Percentiles rank a stretch among this genome's conserved stretches.
Evolutionary conservation across 1,140 invertebrate species (phyloP).

Genomic region (Battus philenor): DNA sequence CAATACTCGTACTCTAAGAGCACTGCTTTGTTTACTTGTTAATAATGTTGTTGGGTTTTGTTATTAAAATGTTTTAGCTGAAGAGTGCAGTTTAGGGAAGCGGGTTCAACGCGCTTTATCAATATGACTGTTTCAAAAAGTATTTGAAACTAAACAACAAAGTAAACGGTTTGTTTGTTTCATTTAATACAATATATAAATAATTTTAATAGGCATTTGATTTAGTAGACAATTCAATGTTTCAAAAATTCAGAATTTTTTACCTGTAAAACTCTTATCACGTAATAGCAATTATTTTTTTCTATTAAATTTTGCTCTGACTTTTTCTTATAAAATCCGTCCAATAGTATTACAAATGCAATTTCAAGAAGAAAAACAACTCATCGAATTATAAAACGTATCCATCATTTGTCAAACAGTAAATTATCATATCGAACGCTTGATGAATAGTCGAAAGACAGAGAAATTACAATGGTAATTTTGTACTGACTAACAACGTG

Average conservation of each 20-base stretch:
- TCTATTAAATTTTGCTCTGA: too few species aligned
- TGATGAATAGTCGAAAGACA: constrained; percentile 33
- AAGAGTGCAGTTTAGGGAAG: constrained; percentile 2
- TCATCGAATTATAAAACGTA: background rate
- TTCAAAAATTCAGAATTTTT: too few species aligned
- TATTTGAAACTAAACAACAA: background rate
- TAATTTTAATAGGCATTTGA: too few species aligned
- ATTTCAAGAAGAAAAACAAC: too few species aligned
- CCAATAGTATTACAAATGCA: too few species aligned
- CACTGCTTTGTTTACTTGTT: constrained; percentile 27
- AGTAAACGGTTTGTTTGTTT: too few species aligned
- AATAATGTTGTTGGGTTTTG: constrained; percentile 35
- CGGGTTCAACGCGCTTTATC: background rate
- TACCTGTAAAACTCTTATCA: too few species aligned
- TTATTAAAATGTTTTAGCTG: constrained; percentile 13
- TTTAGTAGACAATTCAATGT: too few species aligned
- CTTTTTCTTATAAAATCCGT: too few species aligned
- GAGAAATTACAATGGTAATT: constrained; percentile 35
- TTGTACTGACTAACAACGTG: constrained; percentile 30
- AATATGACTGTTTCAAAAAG: constrained; percentile 3
- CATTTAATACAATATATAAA: too few species aligned
- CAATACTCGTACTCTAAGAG: constrained; percentile 17
- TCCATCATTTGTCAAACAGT: constrained; percentile 37
- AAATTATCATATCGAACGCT: constrained; percentile 42
- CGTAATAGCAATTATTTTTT: too few species aligned